Evolutionary conservation across 92 coral and sea anemone genomes (phyloP).

Genomic region (Palythoa caribaeorum): DNA sequence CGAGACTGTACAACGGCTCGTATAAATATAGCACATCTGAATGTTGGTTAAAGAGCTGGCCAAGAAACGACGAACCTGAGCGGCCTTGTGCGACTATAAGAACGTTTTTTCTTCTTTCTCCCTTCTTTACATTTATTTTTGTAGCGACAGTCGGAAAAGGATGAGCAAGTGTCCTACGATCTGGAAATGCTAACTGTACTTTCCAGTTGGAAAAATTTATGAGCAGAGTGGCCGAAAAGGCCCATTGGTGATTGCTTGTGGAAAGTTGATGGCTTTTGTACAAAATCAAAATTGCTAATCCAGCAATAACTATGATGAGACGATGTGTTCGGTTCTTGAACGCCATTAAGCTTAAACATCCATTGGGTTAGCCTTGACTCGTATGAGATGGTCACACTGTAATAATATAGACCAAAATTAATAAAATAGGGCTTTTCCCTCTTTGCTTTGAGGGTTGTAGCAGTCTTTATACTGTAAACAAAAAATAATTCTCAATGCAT

Average conservation of each 20-base stretch:
- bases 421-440: too few species aligned
- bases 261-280: not conserved
- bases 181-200: not conserved
- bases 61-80: constrained; percentile 37
- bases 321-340: not conserved
- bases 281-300: not conserved
- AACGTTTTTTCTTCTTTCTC: not conserved
- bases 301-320: not conserved
- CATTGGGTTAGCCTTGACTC: not conserved
- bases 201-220: constrained; percentile 25
- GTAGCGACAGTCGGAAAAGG: not conserved
- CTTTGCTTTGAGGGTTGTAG: too few species aligned
- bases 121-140: not conserved
- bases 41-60: constrained; percentile 34
- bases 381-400: not conserved
- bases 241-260: not conserved
- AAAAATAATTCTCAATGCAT: too few species aligned
- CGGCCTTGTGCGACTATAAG: constrained; percentile 33
- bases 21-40: constrained; percentile 19
- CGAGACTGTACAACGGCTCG: constrained; percentile 23
- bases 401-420: not conserved
- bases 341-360: not conserved
- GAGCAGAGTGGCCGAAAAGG: constrained; percentile 22
- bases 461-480: too few species aligned
- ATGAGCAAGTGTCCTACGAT: not conserved